Evolutionary conservation across 2,113 vertebrate species (phyloP).

Genomic region (Anser brachyrhynchus): DNA sequence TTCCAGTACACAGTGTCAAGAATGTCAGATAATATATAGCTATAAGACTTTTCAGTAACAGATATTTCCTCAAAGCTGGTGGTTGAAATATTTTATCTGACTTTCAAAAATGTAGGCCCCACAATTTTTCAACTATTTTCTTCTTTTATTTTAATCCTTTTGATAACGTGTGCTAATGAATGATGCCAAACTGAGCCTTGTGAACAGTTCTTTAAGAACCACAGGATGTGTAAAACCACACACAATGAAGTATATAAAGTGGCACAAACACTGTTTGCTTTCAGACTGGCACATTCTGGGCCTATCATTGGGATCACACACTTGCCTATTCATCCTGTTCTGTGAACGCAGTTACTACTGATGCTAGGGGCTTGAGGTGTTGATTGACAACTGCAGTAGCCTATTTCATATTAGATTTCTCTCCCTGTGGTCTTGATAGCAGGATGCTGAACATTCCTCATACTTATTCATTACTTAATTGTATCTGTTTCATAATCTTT

Average conservation of each 20-base stretch:
- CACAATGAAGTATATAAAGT: not conserved
- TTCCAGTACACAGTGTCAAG: not conserved
- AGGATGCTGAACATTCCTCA: not conserved
- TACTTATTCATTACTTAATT: not conserved
- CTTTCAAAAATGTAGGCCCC: not conserved
- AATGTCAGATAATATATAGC: not conserved
- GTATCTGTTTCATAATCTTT: not conserved
- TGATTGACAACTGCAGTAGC: not conserved
- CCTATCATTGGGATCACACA: not conserved
- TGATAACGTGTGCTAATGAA: not conserved
- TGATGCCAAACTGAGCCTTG: not conserved
- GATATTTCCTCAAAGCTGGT: not conserved
- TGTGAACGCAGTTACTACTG: not conserved
- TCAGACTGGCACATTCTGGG: not conserved
- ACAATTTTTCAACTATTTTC: not conserved
- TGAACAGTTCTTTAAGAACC: not conserved
- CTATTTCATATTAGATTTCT: not conserved
- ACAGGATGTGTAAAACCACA: not conserved
- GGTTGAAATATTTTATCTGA: not conserved
- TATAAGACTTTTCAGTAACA: not conserved
- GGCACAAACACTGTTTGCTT: not conserved
- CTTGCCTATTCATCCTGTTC: not conserved
- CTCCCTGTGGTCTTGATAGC: not conserved
- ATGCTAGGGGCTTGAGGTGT: not conserved
- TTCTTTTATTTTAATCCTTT: not conserved